Conservation (phyloP, 2,888 invertebrate species). For the Coremacera marginata region DNA sequence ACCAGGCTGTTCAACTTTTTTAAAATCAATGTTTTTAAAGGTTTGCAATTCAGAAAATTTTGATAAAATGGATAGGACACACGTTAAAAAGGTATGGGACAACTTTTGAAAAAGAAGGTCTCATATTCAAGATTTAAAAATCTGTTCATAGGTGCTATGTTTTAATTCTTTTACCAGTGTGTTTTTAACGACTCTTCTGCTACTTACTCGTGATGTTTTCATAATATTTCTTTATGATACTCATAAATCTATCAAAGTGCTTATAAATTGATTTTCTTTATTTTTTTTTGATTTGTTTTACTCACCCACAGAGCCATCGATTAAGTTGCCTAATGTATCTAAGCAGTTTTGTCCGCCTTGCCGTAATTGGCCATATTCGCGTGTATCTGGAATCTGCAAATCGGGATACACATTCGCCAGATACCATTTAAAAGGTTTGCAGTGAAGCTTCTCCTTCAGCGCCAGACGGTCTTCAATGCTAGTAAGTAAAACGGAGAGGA, state of each 20-base stretch:
- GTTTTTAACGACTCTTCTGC: no score
- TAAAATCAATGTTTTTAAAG: no score
- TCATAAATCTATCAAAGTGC: background rate
- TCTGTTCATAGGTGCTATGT: no score
- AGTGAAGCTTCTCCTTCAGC: conserved; percentile 83
- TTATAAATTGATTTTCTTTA: background rate
- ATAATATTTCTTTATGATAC: background rate
- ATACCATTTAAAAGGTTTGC: conserved; percentile 97
- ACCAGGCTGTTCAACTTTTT: no score
- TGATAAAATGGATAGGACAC: no score
- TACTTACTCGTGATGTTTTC: no score
- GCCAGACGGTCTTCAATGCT: conserved; percentile 88
- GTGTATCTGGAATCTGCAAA: conserved; percentile 78
- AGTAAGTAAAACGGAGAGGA: conserved; percentile 50
- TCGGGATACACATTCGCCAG: conserved; percentile 94
- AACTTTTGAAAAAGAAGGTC: no score
- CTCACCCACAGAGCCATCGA: conserved; percentile 85
- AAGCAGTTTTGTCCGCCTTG: conserved; percentile 86
- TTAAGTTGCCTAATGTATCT: conserved; percentile 93
- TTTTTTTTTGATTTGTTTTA: conserved; percentile 36
- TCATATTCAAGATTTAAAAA: no score
- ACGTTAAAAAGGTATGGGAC: no score
- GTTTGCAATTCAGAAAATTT: no score
- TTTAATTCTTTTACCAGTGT: no score
- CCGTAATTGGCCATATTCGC: conserved; percentile 75